Percentiles rank a stretch among this genome's conserved stretches.
Evolutionary conservation across 2,888 invertebrate species (phyloP).

Genomic region (Callosobruchus maculatus): DNA sequence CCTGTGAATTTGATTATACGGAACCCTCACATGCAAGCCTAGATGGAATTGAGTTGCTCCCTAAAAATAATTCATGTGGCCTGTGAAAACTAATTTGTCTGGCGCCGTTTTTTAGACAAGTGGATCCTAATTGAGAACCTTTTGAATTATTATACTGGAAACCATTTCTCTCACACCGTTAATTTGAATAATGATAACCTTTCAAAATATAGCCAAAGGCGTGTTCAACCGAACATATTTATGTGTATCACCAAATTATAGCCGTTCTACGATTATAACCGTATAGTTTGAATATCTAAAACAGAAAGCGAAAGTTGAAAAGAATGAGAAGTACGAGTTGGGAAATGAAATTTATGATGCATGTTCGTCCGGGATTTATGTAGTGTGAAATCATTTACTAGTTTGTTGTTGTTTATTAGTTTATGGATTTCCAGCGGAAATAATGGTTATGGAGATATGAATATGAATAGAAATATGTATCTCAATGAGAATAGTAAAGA

Average conservation of each 20-base stretch:
- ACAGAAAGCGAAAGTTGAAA: background rate
- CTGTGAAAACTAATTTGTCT: background rate
- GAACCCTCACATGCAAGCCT: too few relatives aligned
- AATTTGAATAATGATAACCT: background rate
- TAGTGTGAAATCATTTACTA: background rate
- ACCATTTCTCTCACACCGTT: background rate
- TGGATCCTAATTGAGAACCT: background rate
- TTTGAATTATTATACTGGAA: background rate
- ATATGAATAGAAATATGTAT: background rate
- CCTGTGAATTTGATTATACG: too few relatives aligned
- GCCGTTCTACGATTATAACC: background rate
- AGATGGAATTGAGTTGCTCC: too few relatives aligned
- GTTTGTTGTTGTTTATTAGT: background rate
- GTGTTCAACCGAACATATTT: background rate
- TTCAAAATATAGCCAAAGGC: background rate
- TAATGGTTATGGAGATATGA: background rate
- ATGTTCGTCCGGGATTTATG: background rate
- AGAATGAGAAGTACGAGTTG: background rate
- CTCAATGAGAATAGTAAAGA: slow-evolving; percentile 6
- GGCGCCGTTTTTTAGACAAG: background rate
- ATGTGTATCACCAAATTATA: background rate
- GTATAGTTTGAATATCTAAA: background rate
- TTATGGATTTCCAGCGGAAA: background rate
- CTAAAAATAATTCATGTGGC: background rate
- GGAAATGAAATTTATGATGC: background rate